Evolutionary conservation across 1,140 invertebrate species (phyloP).

Genomic region (Globodera rostochiensis): DNA sequence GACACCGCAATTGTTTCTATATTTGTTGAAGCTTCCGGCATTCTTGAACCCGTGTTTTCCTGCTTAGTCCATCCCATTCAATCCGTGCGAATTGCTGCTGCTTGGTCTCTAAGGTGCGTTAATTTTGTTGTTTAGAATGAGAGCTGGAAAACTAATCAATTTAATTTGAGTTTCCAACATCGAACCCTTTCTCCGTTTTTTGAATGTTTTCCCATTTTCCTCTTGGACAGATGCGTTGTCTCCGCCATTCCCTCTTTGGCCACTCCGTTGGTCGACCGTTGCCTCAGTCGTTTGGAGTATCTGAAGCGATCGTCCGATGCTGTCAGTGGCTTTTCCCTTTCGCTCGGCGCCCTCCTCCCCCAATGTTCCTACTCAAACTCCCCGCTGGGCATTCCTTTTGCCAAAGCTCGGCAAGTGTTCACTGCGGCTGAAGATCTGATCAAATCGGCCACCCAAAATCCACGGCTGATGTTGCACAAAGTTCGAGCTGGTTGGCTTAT

Average conservation of each 20-base stretch:
- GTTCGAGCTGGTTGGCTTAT: slow-evolving; percentile 96
- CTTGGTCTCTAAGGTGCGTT: slow-evolving; percentile 80
- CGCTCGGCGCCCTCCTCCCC: slow-evolving; percentile 86
- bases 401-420: slow-evolving; percentile 80
- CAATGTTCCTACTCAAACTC: slow-evolving; percentile 79
- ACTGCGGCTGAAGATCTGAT: slow-evolving; percentile 94
- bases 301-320: slow-evolving; percentile 88
- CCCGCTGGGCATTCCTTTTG: slow-evolving; percentile 88
- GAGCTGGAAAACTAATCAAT: no score
- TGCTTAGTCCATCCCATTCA: slow-evolving; percentile 89
- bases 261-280: slow-evolving; percentile 84
- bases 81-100: slow-evolving; percentile 84
- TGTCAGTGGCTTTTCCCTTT: slow-evolving; percentile 88
- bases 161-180: no score
- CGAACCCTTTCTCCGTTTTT: no score
- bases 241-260: slow-evolving; percentile 89
- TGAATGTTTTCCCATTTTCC: not conserved
- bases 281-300: slow-evolving; percentile 72
- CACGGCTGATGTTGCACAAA: slow-evolving; percentile 86
- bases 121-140: not conserved
- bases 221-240: slow-evolving; percentile 74
- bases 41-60: slow-evolving; percentile 75
- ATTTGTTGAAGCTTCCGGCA: slow-evolving; percentile 79
- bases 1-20: slow-evolving; percentile 88
- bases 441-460: slow-evolving; percentile 87